Conservation (phyloP, 2,888 invertebrate genomes). For the Acleris cristana region DNA sequence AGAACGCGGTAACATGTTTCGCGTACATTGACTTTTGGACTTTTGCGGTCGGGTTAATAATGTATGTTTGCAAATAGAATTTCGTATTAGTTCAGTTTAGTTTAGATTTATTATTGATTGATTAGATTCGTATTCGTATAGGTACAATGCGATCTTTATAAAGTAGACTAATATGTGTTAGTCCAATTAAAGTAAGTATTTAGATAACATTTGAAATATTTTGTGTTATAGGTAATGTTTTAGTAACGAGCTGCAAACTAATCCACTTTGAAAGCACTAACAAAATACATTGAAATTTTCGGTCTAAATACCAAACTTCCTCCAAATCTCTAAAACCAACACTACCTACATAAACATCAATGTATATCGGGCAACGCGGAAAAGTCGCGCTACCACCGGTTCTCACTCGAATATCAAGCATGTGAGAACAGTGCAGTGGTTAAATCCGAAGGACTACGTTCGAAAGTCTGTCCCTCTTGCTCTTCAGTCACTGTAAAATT, state of each 20-base stretch:
- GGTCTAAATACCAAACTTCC: not conserved
- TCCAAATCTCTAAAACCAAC: not conserved
- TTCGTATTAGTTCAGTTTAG: not conserved
- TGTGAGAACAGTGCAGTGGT: conserved; percentile 56
- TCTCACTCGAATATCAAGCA: conserved; percentile 47
- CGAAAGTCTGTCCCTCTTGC: too few relatives aligned
- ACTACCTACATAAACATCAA: conserved; percentile 51
- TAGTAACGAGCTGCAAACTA: too few relatives aligned
- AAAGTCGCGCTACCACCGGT: conserved; percentile 38
- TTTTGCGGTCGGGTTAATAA: conserved; percentile 37
- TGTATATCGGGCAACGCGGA: conserved; percentile 53
- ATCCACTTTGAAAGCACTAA: too few relatives aligned
- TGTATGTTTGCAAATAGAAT: conserved; percentile 36
- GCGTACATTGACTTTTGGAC: conserved; percentile 65
- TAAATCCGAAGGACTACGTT: too few relatives aligned
- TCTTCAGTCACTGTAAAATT: too few relatives aligned
- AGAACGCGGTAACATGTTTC: conserved; percentile 59
- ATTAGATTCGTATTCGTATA: not conserved
- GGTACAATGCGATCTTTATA: too few relatives aligned
- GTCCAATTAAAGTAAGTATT: too few relatives aligned
- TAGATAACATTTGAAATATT: too few relatives aligned
- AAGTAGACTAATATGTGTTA: too few relatives aligned
- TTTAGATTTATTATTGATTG: not conserved
- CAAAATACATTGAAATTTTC: too few relatives aligned
- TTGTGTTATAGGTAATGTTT: too few relatives aligned